Conservation (phyloP, 2,797 vertebrate genomes). For the Babyrousa celebensis region DNA sequence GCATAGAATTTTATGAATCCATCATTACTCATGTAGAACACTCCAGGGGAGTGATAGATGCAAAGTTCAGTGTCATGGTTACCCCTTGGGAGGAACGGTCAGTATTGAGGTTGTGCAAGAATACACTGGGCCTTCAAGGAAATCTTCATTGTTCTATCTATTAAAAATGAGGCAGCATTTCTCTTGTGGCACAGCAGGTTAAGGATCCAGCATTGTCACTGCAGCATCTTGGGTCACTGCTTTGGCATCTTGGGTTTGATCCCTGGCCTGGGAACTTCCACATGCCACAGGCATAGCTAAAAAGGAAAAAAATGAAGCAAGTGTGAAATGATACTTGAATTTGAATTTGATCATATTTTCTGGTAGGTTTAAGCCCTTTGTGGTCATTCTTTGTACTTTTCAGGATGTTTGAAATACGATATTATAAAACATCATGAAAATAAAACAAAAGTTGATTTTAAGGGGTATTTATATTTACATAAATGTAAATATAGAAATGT, state of each 20-base stretch:
- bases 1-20: background rate
- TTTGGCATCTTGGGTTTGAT: too few relatives aligned
- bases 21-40: background rate
- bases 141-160: background rate
- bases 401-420: background rate
- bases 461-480: background rate
- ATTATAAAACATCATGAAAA: background rate
- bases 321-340: background rate
- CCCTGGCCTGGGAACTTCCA: too few relatives aligned
- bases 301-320: background rate
- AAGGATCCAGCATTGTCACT: background rate
- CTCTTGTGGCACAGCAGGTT: background rate
- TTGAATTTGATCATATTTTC: background rate
- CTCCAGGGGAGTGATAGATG: background rate
- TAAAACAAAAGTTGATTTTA: background rate
- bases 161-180: background rate
- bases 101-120: background rate
- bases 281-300: too few relatives aligned
- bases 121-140: background rate
- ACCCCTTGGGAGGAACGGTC: background rate
- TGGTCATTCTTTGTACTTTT: background rate
- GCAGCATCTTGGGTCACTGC: too few relatives aligned
- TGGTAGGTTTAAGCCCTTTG: background rate
- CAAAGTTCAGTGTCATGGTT: background rate
- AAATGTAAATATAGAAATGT: background rate